These are phyloP conservation scores for Torymus tubicola DNA, from an alignment of 2,888 invertebrate species.

Conservation along the genomic window DNA sequence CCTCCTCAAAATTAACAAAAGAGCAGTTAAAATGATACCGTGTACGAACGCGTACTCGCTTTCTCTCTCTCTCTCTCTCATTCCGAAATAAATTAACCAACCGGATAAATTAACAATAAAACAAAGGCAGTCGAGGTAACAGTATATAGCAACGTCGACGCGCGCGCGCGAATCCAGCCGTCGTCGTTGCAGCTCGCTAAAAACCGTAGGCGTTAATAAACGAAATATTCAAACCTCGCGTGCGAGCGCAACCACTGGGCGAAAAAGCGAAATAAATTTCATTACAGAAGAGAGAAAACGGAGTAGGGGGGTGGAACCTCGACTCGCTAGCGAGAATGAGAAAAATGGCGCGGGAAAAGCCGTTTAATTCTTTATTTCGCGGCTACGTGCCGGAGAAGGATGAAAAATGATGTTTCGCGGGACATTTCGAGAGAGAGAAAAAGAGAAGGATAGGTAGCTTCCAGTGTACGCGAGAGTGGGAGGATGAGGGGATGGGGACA, in stretches of 20 bases:
- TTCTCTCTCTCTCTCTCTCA: no score
- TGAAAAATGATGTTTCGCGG: conserved; percentile 58
- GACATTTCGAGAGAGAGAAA: conserved; percentile 55
- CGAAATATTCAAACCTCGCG: conserved; percentile 39
- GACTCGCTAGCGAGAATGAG: conserved; percentile 21
- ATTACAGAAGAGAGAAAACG: conserved; percentile 38
- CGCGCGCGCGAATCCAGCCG: no score
- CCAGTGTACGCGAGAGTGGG: conserved; percentile 34
- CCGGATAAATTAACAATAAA: conserved; percentile 12
- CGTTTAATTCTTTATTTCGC: conserved; percentile 57
- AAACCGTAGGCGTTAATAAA: conserved; percentile 25
- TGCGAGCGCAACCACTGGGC: not conserved
- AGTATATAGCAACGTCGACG: no score
- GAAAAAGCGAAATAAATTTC: conserved; percentile 45
- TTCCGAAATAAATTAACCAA: conserved; percentile 3
- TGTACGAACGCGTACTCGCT: no score
- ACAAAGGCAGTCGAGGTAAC: not conserved
- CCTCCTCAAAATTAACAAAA: no score
- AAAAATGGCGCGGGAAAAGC: conserved; percentile 55
- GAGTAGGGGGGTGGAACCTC: not conserved
- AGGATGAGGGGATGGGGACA: conserved; percentile 59
- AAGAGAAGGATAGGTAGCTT: no score
- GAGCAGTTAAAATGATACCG: no score
- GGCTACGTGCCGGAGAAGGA: conserved; percentile 18
- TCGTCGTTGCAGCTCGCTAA: not conserved